Conservation (phyloP, 2,797 vertebrate species). For the Esox lucius region DNA sequence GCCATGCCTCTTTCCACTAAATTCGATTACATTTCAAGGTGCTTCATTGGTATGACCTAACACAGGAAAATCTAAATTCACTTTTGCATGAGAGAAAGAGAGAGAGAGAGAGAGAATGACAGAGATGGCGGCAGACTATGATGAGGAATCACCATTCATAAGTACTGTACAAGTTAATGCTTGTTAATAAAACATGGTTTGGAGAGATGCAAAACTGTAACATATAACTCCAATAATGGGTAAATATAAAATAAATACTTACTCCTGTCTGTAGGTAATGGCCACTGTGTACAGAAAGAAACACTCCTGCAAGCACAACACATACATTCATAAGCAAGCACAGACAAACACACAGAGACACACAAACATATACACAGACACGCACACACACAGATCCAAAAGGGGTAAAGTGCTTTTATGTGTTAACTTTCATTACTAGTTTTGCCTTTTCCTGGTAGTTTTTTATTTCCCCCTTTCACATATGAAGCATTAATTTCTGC, state of each 20-base stretch:
- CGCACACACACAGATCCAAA: not conserved
- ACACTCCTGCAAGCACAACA: not conserved
- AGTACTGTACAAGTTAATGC: conserved; percentile 56
- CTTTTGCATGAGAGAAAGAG: not conserved
- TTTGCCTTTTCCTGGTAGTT: no score
- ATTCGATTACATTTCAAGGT: conserved; percentile 52
- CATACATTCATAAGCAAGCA: not conserved
- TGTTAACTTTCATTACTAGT: no score
- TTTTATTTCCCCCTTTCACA: no score
- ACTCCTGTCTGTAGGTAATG: not conserved
- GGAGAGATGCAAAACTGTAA: conserved; percentile 40
- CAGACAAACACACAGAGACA: not conserved
- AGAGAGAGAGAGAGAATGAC: not conserved
- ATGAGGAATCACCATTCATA: conserved; percentile 63
- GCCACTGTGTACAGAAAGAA: not conserved
- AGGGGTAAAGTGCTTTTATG: no score
- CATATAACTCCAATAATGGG: conserved; percentile 52
- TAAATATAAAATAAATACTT: conserved; percentile 50
- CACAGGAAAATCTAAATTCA: not conserved
- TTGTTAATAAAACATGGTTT: conserved; percentile 60
- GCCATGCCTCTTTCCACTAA: conserved; percentile 16
- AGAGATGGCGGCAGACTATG: conserved; percentile 33
- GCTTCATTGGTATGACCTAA: conserved; percentile 34
- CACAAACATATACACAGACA: not conserved
- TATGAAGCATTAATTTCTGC: no score